phyloP scores from a whole-genome alignment of 2,113 vertebrate species.

The Syrmaticus mikado region DNA sequence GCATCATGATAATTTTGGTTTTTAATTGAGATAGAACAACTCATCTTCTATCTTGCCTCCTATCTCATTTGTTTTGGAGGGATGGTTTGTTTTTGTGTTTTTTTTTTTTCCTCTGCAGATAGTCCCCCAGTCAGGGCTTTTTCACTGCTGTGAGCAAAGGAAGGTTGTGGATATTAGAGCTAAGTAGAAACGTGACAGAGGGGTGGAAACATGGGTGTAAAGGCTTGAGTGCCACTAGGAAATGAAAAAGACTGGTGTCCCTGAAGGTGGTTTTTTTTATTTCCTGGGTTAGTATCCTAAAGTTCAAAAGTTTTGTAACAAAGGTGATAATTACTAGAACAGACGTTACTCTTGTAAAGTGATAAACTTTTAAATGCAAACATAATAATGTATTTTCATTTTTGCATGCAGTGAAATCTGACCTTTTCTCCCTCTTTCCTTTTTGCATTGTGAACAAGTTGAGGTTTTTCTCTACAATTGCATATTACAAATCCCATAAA shows the following conservation, averaged over 20 bases:
- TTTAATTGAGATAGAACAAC: not conserved
- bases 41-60: not conserved
- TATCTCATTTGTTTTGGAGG: not conserved
- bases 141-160: not conserved
- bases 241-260: not conserved
- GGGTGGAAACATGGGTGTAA: not conserved
- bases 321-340: conserved; percentile 2
- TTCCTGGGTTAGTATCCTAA: not conserved
- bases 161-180: not conserved
- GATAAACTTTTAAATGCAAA: conserved; percentile 7
- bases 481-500: not conserved
- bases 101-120: not conserved
- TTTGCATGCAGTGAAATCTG: not conserved
- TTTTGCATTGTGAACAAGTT: conserved; percentile 15
- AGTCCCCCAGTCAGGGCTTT: not conserved
- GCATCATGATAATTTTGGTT: not conserved
- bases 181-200: not conserved
- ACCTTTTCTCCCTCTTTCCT: conserved; percentile 16
- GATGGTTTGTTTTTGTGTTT: not conserved
- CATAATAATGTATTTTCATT: conserved; percentile 1
- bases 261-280: not conserved
- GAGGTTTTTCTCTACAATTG: not conserved
- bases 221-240: not conserved
- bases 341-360: not conserved
- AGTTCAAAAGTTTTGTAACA: not conserved